Evolutionary conservation across 2,113 vertebrate species (phyloP), one percentile per base, ranked within the genome.

Genomic region (Corythornis madagascariensis): DNA sequence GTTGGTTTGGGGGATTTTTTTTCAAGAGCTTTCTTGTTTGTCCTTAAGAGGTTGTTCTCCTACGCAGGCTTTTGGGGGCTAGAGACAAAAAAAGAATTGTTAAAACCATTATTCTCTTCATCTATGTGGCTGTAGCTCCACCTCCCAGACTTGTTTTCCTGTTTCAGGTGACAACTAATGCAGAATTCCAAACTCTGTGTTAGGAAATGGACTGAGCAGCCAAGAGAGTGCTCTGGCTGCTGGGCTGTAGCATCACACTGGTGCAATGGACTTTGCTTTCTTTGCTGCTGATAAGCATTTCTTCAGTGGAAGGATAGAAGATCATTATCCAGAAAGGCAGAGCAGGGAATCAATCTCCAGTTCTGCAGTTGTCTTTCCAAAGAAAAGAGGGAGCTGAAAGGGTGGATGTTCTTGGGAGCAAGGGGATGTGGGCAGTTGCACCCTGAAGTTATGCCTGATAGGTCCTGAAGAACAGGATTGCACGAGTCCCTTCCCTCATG

Each of bases 401-500:
- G 52, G 10, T 1, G 16, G 40, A 6, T 65, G 16, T 72, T 82
- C 31, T 60, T 6, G 2, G 84, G 52, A 66, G 56, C 47, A 70
- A 59, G 6, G n/a, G 45, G 7, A 4, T 29, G 26, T 18, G 9
- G 16, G 31, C 16, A 9, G 16, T 53, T 88, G 24, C 11, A 47
- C 31, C 19, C 47, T 83, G 83, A 43, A 82, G 11, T 63, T 66
- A 10, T 16, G 22, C 43, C 50, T 40, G 43, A 29, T 17, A 16
- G 29, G 42, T 67, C 42, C 16, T 52, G 28, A 5, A 77, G 35
- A 43, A 19, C 24, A 61, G 60, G 33, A 56, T 82, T 91, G 63
- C 45, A 12, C 17, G 13, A 25, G 11, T 82, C 38, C 43, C 16
- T 65, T 56, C 56, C 67, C 63, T n/a, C 15, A 1, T 1, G 0